phyloP scores from a whole-genome alignment of 1,140 invertebrate genomes.

The Adoxophyes honmai region DNA sequence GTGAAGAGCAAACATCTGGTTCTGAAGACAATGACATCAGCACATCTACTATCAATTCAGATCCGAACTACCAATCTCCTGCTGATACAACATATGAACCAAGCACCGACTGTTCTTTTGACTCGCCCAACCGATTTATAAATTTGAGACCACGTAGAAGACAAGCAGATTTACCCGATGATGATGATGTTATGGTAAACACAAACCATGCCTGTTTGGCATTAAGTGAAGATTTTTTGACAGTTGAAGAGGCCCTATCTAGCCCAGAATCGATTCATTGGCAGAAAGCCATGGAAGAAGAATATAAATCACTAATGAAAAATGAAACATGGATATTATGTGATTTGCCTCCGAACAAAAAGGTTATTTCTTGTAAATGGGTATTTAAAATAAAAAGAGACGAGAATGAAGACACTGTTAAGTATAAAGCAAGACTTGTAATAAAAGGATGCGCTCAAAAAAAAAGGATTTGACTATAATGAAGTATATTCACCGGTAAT shows the following conservation, averaged over 20 bases:
- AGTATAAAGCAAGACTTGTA: neutral
- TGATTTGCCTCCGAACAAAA: neutral
- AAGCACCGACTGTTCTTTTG: no score
- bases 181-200: no score
- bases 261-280: slow-evolving; percentile 31
- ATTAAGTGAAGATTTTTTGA: no score
- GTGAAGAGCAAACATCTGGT: no score
- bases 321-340: slow-evolving; percentile 43
- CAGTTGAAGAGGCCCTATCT: slow-evolving; percentile 33
- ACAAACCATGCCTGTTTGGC: no score
- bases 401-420: neutral
- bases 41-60: no score
- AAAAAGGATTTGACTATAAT: neutral
- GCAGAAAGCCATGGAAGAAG: slow-evolving; percentile 42
- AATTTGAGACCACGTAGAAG: no score
- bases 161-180: no score
- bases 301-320: slow-evolving; percentile 38
- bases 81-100: no score
- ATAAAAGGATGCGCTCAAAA: neutral
- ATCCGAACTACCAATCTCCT: no score
- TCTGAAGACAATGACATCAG: no score
- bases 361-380: neutral
- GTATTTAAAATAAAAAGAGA: neutral
- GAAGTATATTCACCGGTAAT: neutral
- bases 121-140: no score